Conservation (phyloP, 2,797 vertebrate genomes). For the Tenualosa thibaudeaui region DNA sequence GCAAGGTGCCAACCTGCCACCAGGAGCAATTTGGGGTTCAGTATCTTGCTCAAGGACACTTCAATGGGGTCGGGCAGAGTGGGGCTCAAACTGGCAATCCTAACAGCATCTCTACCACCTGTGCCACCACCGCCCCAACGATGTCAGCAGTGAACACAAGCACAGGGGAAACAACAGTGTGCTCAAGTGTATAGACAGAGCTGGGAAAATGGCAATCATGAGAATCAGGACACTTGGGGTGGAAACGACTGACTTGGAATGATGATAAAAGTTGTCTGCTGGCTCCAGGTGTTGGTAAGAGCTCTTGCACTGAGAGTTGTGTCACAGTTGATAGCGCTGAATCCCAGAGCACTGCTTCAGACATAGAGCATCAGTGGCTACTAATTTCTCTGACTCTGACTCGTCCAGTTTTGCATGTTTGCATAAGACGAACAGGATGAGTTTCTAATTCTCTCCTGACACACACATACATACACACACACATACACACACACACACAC, state of each 20-base stretch:
- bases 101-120: too few species aligned
- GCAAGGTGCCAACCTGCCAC: too few species aligned
- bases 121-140: slow-evolving; percentile 33
- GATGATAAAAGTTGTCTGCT: background rate
- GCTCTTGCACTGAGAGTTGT: background rate
- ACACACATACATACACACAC: slow-evolving; percentile 40
- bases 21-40: too few species aligned
- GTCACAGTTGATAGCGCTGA: background rate
- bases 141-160: slow-evolving; percentile 46
- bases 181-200: background rate
- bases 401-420: slow-evolving; percentile 59
- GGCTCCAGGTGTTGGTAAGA: slow-evolving; percentile 18
- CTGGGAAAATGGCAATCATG: background rate
- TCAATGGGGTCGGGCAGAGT: too few species aligned
- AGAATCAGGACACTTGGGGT: background rate
- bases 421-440: slow-evolving; percentile 41
- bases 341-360: background rate
- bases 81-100: too few species aligned
- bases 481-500: slow-evolving; percentile 35
- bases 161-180: slow-evolving; percentile 33
- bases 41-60: too few species aligned
- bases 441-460: slow-evolving; percentile 24
- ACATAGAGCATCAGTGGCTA: slow-evolving; percentile 44
- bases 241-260: background rate
- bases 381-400: slow-evolving; percentile 47